Evolutionary conservation across 2,888 invertebrate species (phyloP).

Genomic region (Ennomos erosarius): DNA sequence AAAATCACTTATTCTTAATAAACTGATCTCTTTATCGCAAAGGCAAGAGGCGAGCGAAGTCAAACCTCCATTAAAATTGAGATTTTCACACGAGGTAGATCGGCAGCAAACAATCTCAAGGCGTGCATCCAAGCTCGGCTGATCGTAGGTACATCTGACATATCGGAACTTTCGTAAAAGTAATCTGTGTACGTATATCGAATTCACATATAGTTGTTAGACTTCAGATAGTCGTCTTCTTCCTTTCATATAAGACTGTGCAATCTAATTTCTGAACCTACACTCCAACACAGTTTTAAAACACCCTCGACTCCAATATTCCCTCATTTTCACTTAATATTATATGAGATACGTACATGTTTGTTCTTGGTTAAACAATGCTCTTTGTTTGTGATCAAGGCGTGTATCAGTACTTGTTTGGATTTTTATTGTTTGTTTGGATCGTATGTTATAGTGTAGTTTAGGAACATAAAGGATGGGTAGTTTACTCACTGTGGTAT

Average conservation of each 20-base stretch:
- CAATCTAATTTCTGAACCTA: constrained; percentile 52
- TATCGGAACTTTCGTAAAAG: no score
- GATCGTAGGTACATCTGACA: no score
- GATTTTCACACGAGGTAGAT: no score
- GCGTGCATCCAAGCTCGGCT: no score
- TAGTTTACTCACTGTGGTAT: constrained; percentile 7
- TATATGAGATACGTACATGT: constrained; percentile 22
- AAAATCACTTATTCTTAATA: no score
- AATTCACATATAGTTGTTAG: not conserved
- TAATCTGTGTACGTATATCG: not conserved
- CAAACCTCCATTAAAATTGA: no score
- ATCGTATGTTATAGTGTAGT: constrained; percentile 4
- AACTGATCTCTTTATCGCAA: no score
- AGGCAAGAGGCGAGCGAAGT: no score
- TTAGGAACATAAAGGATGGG: constrained; percentile 5
- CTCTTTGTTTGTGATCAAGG: constrained; percentile 26
- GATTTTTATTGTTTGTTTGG: constrained; percentile 26
- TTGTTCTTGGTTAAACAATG: constrained; percentile 23
- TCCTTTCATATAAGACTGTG: constrained; percentile 19
- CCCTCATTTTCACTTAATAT: constrained; percentile 26
- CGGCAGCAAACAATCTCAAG: no score
- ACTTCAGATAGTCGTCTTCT: constrained; percentile 9
- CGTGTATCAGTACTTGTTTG: constrained; percentile 22
- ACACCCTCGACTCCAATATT: constrained; percentile 36
- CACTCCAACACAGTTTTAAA: constrained; percentile 42